Percentiles rank a stretch among this genome's conserved stretches.
phyloP scores from a whole-genome alignment of 2,797 vertebrate genomes.

The Lates japonicus region DNA sequence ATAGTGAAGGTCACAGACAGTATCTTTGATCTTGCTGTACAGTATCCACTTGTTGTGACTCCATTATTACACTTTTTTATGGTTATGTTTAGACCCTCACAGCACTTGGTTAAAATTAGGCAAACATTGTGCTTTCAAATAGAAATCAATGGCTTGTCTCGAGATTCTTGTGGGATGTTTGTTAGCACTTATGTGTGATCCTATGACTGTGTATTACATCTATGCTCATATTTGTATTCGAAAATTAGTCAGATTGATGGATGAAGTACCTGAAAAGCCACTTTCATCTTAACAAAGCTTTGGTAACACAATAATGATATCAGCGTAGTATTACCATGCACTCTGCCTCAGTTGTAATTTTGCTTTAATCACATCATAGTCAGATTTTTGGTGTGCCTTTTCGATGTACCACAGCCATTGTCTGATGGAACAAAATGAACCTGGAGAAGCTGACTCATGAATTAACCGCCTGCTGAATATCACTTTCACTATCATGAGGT shows the following conservation, averaged over 20 bases:
- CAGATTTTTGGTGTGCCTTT: not conserved
- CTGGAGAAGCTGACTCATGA: slow-evolving; percentile 6
- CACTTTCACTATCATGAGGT: not conserved
- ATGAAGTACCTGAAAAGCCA: not conserved
- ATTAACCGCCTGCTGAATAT: slow-evolving; percentile 21
- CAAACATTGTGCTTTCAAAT: too few relatives aligned
- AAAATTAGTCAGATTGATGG: not conserved
- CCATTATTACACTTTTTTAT: too few relatives aligned
- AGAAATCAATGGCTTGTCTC: too few relatives aligned
- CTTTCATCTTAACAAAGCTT: not conserved
- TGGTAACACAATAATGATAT: not conserved
- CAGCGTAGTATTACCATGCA: not conserved
- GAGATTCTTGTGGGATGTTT: not conserved
- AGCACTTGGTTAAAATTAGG: too few relatives aligned
- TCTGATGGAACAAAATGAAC: slow-evolving; percentile 5
- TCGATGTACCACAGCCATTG: not conserved
- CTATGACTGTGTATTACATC: not conserved
- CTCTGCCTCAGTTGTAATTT: not conserved
- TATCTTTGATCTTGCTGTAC: too few relatives aligned
- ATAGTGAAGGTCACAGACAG: too few relatives aligned
- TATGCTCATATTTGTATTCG: not conserved
- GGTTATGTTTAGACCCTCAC: too few relatives aligned
- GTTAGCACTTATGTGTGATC: not conserved
- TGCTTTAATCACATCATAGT: not conserved
- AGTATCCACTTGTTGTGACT: too few relatives aligned